phyloP scores from a whole-genome alignment of 1,140 invertebrate genomes.

The Holotrichia oblita region DNA sequence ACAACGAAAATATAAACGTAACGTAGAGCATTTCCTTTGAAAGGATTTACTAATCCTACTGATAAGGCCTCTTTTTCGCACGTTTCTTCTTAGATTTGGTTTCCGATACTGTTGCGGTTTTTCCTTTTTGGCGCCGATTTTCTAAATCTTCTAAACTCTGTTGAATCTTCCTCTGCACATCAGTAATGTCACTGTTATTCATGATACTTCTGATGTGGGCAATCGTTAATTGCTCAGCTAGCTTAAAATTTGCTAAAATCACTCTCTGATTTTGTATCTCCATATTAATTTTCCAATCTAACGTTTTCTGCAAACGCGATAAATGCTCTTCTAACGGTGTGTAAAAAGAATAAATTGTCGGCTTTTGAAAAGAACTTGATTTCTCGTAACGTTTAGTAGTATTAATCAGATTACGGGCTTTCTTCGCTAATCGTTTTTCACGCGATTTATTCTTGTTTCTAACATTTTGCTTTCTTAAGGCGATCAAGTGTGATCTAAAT shows the following conservation, averaged over 20 bases:
- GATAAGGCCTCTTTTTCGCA: background rate
- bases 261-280: background rate
- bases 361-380: background rate
- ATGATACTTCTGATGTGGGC: no score
- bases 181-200: no score
- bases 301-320: background rate
- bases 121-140: background rate
- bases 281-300: background rate
- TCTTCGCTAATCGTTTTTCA: background rate
- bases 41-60: background rate
- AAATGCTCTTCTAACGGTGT: background rate
- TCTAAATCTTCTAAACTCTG: background rate
- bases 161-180: no score
- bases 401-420: background rate
- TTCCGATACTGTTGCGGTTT: background rate
- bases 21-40: background rate
- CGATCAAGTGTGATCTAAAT: background rate
- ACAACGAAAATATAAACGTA: background rate
- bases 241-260: no score
- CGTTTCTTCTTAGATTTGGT: background rate
- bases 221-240: no score
- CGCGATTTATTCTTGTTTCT: background rate
- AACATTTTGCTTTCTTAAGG: background rate
- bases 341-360: background rate
- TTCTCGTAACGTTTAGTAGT: background rate